phyloP scores from a whole-genome alignment of 2,888 invertebrate genomes.

The Oasisia sp. region DNA sequence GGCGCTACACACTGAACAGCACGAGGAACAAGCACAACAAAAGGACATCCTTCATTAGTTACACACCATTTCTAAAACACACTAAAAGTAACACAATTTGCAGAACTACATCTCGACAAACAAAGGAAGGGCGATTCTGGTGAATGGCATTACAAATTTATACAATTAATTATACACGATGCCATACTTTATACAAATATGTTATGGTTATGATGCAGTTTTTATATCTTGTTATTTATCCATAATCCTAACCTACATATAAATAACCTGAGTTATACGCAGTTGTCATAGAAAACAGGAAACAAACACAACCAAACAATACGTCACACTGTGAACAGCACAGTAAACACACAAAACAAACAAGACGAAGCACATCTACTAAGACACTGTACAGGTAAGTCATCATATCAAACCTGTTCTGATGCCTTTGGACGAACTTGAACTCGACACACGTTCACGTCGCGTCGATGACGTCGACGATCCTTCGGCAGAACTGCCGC shows the following conservation, averaged over 20 bases:
- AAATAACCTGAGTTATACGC: no score
- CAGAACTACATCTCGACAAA: not conserved
- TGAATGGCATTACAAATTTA: no score
- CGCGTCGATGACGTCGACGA: not conserved
- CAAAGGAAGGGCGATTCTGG: no score
- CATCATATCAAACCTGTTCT: constrained; percentile 44
- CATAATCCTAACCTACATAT: no score
- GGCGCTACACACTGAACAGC: not conserved
- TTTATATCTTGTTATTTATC: no score
- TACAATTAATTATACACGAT: no score
- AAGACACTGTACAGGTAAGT: not conserved
- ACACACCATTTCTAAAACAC: not conserved
- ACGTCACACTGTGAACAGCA: not conserved
- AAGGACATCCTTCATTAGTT: not conserved
- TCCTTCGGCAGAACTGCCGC: not conserved
- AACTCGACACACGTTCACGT: constrained; percentile 51
- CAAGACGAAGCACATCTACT: not conserved
- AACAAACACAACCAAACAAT: not conserved
- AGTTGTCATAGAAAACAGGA: not conserved
- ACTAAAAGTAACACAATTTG: not conserved
- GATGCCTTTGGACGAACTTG: constrained; percentile 51
- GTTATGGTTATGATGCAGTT: no score
- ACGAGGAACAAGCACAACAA: not conserved
- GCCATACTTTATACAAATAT: no score
- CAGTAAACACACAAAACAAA: not conserved